Conservation (phyloP, 2,888 invertebrate genomes). For the Drosophila nr. perissopoda region DNA sequence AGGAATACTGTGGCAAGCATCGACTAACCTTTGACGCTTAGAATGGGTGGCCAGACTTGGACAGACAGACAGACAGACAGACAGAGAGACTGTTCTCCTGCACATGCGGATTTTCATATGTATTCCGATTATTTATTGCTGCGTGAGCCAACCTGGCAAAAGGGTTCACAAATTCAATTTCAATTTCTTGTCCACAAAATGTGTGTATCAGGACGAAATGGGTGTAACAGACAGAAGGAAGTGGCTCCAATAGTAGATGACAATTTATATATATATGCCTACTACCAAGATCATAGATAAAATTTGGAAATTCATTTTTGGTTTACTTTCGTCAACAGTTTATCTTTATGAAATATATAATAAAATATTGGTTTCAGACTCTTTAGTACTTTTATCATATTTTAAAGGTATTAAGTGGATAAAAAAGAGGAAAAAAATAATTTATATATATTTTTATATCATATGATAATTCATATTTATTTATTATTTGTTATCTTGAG, state of each 20-base stretch:
- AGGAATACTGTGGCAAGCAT: conserved; percentile 26
- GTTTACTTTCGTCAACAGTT: background rate
- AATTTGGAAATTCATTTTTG: background rate
- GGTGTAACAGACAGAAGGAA: background rate
- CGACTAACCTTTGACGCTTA: conserved; percentile 61
- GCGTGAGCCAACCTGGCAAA: conserved; percentile 32
- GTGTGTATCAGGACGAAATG: background rate
- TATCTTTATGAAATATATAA: background rate
- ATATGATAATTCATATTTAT: no score
- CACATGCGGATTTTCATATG: conserved; percentile 27
- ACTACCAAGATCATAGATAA: background rate
- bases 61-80: conserved; percentile 2
- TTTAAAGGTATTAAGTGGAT: background rate
- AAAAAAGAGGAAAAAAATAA: background rate
- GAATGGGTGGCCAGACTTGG: conserved; percentile 25
- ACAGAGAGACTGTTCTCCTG: background rate
- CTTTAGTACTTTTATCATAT: background rate
- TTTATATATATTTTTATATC: background rate
- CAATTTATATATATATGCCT: background rate
- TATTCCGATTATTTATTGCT: conserved; percentile 61
- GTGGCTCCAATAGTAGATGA: background rate
- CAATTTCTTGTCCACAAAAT: conserved; percentile 10
- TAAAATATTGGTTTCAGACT: no score
- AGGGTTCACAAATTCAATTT: conserved; percentile 41
- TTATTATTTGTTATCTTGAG: background rate